Conservation (phyloP, 1,140 invertebrate species). For the Anadara kagoshimensis region DNA sequence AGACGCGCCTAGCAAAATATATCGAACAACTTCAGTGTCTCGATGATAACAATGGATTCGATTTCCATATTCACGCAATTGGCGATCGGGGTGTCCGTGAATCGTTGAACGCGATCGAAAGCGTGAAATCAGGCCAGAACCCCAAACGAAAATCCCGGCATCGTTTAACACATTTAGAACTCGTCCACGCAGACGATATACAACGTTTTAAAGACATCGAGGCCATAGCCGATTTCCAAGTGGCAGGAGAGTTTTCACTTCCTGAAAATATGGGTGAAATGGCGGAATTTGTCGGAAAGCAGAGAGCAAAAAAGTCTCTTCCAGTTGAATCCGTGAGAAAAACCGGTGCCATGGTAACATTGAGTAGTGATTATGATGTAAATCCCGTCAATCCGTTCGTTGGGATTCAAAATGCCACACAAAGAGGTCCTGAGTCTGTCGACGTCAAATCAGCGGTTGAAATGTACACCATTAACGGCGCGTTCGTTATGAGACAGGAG, state of each 20-base stretch:
- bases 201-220: slow-evolving; percentile 19
- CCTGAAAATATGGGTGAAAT: slow-evolving; percentile 3
- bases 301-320: slow-evolving; percentile 24
- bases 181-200: slow-evolving; percentile 16
- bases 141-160: slow-evolving; percentile 17
- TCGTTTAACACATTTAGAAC: slow-evolving; percentile 42
- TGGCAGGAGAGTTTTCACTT: slow-evolving; percentile 35
- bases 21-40: slow-evolving; percentile 28
- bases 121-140: neutral
- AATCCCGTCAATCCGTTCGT: slow-evolving; percentile 37
- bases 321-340: slow-evolving; percentile 26
- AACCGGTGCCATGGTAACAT: slow-evolving; percentile 23
- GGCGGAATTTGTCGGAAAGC: slow-evolving; percentile 15
- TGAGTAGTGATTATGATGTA: slow-evolving; percentile 47
- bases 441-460: slow-evolving; percentile 33
- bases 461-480: slow-evolving; percentile 44
- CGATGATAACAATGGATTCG: slow-evolving; percentile 23
- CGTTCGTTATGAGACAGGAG: slow-evolving; percentile 44
- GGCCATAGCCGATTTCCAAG: slow-evolving; percentile 46
- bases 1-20: slow-evolving; percentile 31
- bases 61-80: slow-evolving; percentile 44
- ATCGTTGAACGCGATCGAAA: slow-evolving; percentile 34
- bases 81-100: slow-evolving; percentile 39
- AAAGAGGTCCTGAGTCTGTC: slow-evolving; percentile 32
- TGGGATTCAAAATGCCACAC: slow-evolving; percentile 28